Evolutionary conservation across 2,888 invertebrate genomes (phyloP), one percentile per base, ranked within the genome.

Genomic region (Campoplex nolae): DNA sequence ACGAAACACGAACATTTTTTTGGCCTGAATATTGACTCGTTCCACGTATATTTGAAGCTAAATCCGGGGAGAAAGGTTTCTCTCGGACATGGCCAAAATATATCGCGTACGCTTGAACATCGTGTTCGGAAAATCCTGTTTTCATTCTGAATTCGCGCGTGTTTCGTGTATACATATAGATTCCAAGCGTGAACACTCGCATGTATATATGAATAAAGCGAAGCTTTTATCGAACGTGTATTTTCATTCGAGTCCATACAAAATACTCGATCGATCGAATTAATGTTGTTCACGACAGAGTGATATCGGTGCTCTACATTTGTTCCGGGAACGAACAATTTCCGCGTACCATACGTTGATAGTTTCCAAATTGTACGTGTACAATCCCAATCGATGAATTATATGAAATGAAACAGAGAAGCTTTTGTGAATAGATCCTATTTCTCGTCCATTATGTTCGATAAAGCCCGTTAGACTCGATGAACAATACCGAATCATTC

Each of bases 211-310:
- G 45, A 11, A n/a, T 56, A 28, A 75, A n/a, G 16, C 23, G 16
- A 70, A 75, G 51, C 38, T 38, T 48, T 13, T 58, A 48, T 42
- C 23, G 28, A 56, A 71, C 84, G 48, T 28, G 23, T 58, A 70
- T 54, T 54, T 75, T 62, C 65, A 23, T 16, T 78, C 4, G 82
- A 82, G 82, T 62, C 74, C 78, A 45, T 78, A 85, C 71, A 74
- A 85, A 75, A 42, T 70, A 38, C 54, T 68, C 74, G 78, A 75
- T 85, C 85, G 85, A 85, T 85, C 78, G 85, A 85, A 85, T 85
- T 85, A 78, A 65, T 62, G 77, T 62, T 62, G 82, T 70, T 35
- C 78, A 58, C 74, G 62, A 62, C 13, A 48, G 42, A 51, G 75
- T 73, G 45, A 78, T 68, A 58, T 70, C n/a, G 48, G 2, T 23